Conservation (phyloP, 2,888 invertebrate species). For the Malacosoma neustria region DNA sequence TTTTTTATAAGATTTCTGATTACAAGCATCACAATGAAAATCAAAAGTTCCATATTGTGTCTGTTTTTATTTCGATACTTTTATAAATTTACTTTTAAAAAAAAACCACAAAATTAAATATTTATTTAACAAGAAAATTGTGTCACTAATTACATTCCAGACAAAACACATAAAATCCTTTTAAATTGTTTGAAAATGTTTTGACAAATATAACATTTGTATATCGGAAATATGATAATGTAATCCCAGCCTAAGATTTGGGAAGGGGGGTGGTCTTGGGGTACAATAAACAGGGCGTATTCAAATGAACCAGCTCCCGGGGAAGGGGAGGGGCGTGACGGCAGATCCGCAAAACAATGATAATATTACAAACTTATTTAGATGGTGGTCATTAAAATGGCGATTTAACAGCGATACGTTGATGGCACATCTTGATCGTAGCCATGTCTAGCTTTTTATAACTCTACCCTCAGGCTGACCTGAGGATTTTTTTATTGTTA, state of each 20-base stretch:
- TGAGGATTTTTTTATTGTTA: not conserved
- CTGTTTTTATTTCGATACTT: no score
- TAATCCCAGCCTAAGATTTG: not conserved
- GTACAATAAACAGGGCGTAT: constrained; percentile 65
- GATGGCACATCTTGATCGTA: not conserved
- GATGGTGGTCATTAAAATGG: constrained; percentile 29
- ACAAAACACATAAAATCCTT: no score
- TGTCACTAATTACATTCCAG: no score
- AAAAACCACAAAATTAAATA: no score
- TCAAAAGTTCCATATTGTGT: no score
- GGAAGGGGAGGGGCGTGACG: constrained; percentile 23
- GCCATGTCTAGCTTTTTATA: not conserved
- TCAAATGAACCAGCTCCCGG: constrained; percentile 52
- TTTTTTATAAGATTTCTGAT: no score
- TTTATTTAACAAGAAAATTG: no score
- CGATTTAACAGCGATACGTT: constrained; percentile 5
- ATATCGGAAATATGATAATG: not conserved
- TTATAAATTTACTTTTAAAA: no score
- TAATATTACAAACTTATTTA: constrained; percentile 69
- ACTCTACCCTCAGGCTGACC: not conserved
- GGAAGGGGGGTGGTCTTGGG: constrained; percentile 6
- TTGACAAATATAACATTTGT: not conserved
- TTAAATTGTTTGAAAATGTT: no score
- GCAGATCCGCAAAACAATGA: constrained; percentile 49
- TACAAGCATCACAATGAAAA: no score